These are phyloP conservation scores for Crotalus viridis DNA, from an alignment of 2,113 vertebrate species.

Conservation along the genomic window DNA sequence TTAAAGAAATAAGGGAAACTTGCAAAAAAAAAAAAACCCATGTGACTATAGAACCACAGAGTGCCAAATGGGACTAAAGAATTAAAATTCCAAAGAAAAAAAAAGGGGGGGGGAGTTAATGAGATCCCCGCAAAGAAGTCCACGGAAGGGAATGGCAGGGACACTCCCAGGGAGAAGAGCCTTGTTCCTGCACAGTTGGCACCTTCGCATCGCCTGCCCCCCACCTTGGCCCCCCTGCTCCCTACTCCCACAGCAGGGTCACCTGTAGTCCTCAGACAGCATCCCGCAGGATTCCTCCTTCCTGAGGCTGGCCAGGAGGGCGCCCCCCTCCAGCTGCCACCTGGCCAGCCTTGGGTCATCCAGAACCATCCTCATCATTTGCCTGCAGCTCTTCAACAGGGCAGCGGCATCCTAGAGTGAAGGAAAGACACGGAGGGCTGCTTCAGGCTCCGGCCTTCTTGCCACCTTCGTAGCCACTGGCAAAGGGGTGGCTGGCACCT, in stretches of 20 bases:
- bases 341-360: constrained; percentile 78
- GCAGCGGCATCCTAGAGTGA: constrained; percentile 75
- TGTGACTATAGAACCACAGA: too few relatives aligned
- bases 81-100: neutral
- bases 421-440: neutral
- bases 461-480: neutral
- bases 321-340: constrained; percentile 86
- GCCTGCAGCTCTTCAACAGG: constrained; percentile 70
- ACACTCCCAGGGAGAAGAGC: neutral
- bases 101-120: neutral
- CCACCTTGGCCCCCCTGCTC: neutral
- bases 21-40: too few relatives aligned
- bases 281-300: constrained; percentile 76
- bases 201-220: neutral
- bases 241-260: neutral
- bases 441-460: neutral
- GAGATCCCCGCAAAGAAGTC: neutral
- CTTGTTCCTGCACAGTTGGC: neutral
- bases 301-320: constrained; percentile 77
- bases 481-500: neutral
- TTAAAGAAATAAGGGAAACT: neutral
- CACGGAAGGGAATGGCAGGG: too few relatives aligned
- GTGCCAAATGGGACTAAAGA: neutral
- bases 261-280: constrained; percentile 77
- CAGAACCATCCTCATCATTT: constrained; percentile 81